Percentiles rank a stretch among this genome's conserved stretches.
Conservation (phyloP, 2,113 vertebrate genomes). For the Nicator chloris region DNA sequence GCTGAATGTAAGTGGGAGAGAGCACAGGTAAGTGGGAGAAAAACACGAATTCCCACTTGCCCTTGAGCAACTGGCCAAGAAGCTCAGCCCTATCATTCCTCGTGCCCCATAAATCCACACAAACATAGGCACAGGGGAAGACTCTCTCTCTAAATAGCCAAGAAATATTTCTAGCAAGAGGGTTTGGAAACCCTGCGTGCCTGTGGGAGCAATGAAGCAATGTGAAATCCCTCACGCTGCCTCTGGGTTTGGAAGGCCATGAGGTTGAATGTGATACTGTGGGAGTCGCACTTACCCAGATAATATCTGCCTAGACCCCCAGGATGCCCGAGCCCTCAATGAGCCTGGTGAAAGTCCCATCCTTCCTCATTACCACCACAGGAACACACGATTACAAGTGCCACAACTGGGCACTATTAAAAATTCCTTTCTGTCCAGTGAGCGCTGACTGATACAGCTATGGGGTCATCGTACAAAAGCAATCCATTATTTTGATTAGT, state of each 20-base stretch:
- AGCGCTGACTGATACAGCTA: neutral
- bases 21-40: neutral
- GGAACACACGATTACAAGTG: neutral
- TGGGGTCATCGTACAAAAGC: neutral
- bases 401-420: neutral
- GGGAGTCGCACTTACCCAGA: neutral
- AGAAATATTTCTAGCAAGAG: neutral
- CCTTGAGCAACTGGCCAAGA: neutral
- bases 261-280: neutral
- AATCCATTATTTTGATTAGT: constrained; percentile 30
- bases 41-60: neutral
- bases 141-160: neutral
- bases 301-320: neutral
- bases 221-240: neutral
- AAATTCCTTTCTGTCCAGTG: neutral
- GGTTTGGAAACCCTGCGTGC: neutral
- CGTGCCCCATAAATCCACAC: neutral
- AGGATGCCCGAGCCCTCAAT: fast-evolving
- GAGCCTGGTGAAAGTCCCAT: neutral
- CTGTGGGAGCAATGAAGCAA: neutral
- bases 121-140: neutral
- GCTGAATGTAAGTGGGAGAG: neutral
- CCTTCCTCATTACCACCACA: neutral
- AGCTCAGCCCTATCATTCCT: neutral
- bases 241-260: neutral